A percentile compares a stretch with the other conserved stretches of the same genome.
Evolutionary conservation across 2,113 vertebrate species (phyloP).

Genomic region (Xiphophorus maculatus): DNA sequence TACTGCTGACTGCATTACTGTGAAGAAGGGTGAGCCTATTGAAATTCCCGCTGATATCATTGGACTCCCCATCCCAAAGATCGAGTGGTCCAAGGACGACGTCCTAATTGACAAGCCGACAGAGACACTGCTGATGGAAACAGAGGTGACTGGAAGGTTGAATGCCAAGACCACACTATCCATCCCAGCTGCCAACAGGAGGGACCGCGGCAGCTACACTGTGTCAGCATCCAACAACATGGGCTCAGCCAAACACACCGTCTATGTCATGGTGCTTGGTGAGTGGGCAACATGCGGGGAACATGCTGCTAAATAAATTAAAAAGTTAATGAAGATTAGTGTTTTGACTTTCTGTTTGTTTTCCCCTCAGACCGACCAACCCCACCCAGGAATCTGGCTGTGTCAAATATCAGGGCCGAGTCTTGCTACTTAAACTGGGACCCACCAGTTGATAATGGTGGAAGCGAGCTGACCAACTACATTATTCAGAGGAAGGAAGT

Average conservation of each 20-base stretch:
- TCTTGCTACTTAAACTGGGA: conserved; percentile 94
- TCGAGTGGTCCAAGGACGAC: conserved; percentile 96
- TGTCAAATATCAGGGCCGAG: conserved; percentile 91
- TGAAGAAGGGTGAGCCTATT: conserved; percentile 89
- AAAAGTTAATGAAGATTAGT: neutral
- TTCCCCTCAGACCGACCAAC: conserved; percentile 87
- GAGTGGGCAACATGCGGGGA: conserved; percentile 49
- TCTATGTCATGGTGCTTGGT: conserved; percentile 90
- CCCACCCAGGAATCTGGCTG: conserved; percentile 90
- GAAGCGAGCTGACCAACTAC: conserved; percentile 96
- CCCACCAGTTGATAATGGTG: conserved; percentile 89
- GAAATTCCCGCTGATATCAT: conserved; percentile 92
- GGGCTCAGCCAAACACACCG: conserved; percentile 86
- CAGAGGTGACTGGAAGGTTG: conserved; percentile 86
- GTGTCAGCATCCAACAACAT: conserved; percentile 91
- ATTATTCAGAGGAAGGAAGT: conserved; percentile 89
- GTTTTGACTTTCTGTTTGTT: neutral
- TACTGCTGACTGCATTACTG: conserved; percentile 89
- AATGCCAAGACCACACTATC: conserved; percentile 87
- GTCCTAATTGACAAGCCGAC: conserved; percentile 85
- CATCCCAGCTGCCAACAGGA: conserved; percentile 82
- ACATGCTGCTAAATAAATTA: neutral
- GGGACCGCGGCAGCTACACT: conserved; percentile 88
- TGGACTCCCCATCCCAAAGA: conserved; percentile 93
- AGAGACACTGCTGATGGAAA: conserved; percentile 85